Percentiles rank a stretch among this genome's conserved stretches.
Conservation (phyloP, 2,797 vertebrate species). For the Danio jaintianensis region DNA sequence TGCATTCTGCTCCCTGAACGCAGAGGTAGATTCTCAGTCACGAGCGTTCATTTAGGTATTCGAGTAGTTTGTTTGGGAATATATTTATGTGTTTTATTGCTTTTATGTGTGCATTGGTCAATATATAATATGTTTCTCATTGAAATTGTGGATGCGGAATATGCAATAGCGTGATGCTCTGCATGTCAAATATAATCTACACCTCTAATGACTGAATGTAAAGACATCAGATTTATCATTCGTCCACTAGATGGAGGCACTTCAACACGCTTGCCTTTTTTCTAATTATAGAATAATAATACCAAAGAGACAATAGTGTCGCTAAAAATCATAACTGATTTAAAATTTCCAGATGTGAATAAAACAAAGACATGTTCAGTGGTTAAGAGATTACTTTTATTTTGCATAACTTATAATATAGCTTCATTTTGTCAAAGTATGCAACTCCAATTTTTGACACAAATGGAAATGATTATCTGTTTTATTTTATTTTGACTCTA, state of each 20-base stretch:
- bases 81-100: neutral
- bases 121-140: neutral
- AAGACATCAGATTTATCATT: neutral
- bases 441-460: no score
- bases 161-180: neutral
- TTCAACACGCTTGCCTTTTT: neutral
- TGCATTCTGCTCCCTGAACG: conserved; percentile 12
- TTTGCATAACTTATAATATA: no score
- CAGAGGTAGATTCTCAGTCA: neutral
- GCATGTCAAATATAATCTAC: neutral
- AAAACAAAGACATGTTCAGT: no score
- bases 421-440: no score
- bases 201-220: neutral
- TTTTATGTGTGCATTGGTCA: neutral
- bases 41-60: neutral
- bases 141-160: neutral
- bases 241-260: neutral
- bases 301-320: neutral
- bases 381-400: no score
- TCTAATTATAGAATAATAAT: neutral
- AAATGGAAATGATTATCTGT: no score
- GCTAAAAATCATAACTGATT: neutral
- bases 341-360: neutral
- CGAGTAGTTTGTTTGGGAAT: neutral
- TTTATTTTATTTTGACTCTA: no score